Conservation (phyloP, 2,113 vertebrate species). For the Larimichthys polyactis region DNA sequence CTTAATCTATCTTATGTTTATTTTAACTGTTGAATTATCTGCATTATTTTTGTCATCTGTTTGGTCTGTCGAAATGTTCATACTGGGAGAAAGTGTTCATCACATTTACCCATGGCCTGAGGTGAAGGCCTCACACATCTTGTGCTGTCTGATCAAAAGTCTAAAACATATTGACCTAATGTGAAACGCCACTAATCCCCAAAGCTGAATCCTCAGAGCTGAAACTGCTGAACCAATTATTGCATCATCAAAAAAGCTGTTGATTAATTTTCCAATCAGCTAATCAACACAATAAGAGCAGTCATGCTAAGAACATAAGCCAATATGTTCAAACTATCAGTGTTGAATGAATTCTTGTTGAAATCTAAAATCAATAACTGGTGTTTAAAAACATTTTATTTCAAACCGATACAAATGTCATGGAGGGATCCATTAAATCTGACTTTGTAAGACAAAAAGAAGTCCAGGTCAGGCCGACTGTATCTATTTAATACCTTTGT, state of each 20-base stretch:
- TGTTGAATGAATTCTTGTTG: background rate
- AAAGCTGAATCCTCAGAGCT: background rate
- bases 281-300: background rate
- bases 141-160: background rate
- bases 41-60: background rate
- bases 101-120: background rate
- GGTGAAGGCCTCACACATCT: background rate
- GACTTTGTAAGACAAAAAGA: slow-evolving; percentile 11
- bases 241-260: background rate
- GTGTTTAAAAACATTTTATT: slow-evolving; percentile 1
- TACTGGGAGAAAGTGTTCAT: background rate
- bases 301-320: background rate
- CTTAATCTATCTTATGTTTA: background rate
- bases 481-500: slow-evolving; percentile 75
- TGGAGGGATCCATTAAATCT: background rate
- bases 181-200: background rate
- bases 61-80: no score
- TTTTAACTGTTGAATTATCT: background rate
- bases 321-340: background rate
- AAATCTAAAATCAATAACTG: background rate
- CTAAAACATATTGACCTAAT: background rate
- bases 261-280: no score
- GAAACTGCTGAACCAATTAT: background rate
- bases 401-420: background rate
- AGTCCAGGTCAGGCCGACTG: slow-evolving; percentile 35